These are phyloP conservation scores for Ia io DNA, from an alignment of 2,113 vertebrate species.

Conservation along the genomic window DNA sequence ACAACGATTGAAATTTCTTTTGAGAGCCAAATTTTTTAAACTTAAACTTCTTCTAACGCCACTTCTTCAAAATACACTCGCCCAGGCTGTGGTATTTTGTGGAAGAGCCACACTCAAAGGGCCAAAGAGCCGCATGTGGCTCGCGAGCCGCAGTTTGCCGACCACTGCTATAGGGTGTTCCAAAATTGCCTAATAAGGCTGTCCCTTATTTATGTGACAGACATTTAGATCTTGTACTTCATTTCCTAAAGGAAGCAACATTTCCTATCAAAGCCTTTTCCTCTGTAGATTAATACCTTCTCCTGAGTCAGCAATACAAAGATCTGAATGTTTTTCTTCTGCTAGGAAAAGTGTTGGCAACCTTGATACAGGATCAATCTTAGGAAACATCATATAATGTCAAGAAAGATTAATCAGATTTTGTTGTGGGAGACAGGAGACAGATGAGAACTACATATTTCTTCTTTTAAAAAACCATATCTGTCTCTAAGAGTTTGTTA, in stretches of 20 bases:
- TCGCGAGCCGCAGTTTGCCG: too few relatives aligned
- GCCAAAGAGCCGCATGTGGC: too few relatives aligned
- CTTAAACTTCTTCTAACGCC: too few relatives aligned
- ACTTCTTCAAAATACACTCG: too few relatives aligned
- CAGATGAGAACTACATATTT: neutral
- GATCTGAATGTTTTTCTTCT: conserved; percentile 14
- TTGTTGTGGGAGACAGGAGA: neutral
- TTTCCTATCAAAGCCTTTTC: conserved; percentile 43
- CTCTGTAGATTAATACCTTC: conserved; percentile 35
- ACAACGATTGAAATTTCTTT: too few relatives aligned
- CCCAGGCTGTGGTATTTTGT: too few relatives aligned
- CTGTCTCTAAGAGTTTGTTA: neutral
- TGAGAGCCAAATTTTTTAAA: too few relatives aligned
- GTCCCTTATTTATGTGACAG: neutral
- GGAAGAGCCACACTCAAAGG: too few relatives aligned
- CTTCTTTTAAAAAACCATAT: neutral
- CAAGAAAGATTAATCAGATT: conserved; percentile 11
- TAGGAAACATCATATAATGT: neutral
- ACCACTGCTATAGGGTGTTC: neutral
- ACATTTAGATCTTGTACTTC: conserved; percentile 18
- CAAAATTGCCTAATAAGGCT: conserved; percentile 34
- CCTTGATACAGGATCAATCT: neutral
- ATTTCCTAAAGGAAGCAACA: conserved; percentile 56
- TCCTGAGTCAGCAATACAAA: conserved; percentile 7
- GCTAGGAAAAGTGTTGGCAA: neutral